Evolutionary conservation across 2,113 vertebrate genomes (phyloP), one percentile per base, ranked within the genome.

Genomic region (Melanerpes formicivorus): DNA sequence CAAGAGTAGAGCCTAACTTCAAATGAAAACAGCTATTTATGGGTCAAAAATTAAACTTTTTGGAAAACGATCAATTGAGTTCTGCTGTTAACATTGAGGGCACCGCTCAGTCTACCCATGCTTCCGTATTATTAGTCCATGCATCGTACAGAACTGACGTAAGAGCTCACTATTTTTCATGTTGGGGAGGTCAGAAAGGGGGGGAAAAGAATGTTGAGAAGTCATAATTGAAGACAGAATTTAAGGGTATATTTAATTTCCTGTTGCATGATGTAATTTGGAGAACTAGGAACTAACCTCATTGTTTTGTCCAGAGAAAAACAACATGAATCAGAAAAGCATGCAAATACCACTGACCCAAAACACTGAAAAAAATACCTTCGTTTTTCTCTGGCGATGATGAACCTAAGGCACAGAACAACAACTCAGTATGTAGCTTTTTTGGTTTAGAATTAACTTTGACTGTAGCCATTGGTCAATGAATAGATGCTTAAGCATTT

Each of bases 351-450:
- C 93, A 98, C 95, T 97, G 96, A 97, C 65, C 96, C 97, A 95
- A 97, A 98, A 97, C 97, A 97, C 96, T 95, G 96, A 97, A 96
- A 98, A 97, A 96, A 98, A 98, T 99, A 99, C 99, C 99, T 99
- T 99, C 98, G 96, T 98, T 98, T 98, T 98, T 98, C 98, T 99
- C 99, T 97, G 99, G 99, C 98, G 99, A 99, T 97, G 99, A 98
- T 93, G 98, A 99, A 99, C 99, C 99, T 99, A 98, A 98, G 98
- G 98, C 80, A 97, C 95, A 98, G 97, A 98, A 98, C 96, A 96
- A 98, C 97, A 98, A 97, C 98, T 98, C 97, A 98, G 97, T 97
- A 97, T 96, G 91, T 60, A 90, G 97, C 94, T 96, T 93, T 79
- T 84, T 84, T 88, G 54, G 90, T 50, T 50, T 52, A 52, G 50